Evolutionary conservation across 2,888 invertebrate genomes (phyloP).

Genomic region (Polyommatus iphigenia): DNA sequence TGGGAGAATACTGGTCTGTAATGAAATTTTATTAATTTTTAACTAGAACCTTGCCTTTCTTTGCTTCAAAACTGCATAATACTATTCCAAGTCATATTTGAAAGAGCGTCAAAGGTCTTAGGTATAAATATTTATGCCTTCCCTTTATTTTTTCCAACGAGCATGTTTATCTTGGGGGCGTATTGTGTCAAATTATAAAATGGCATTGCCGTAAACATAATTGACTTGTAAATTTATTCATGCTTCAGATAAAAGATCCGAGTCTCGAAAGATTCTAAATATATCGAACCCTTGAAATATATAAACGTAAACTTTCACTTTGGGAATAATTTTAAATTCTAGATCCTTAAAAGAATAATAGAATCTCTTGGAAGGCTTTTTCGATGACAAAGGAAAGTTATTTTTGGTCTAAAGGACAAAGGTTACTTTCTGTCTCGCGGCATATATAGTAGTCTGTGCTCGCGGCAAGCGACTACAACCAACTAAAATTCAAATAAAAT

Average conservation of each 20-base stretch:
- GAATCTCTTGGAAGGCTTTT: too few species aligned
- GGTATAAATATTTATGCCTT: background rate
- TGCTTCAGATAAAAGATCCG: constrained; percentile 21
- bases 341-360: background rate
- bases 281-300: background rate
- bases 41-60: background rate
- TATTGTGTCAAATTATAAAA: constrained; percentile 25
- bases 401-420: background rate
- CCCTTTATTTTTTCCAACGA: background rate
- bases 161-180: constrained; percentile 3
- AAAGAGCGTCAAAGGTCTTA: background rate
- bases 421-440: too few species aligned
- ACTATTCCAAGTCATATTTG: background rate
- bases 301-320: background rate
- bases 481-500: too few species aligned
- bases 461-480: too few species aligned
- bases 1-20: too few species aligned
- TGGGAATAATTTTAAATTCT: background rate
- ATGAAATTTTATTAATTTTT: background rate
- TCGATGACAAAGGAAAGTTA: background rate
- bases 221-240: constrained; percentile 30
- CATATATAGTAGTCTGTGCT: too few species aligned
- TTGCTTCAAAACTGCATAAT: background rate
- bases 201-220: constrained; percentile 13
- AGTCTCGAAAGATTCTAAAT: background rate